phyloP scores from a whole-genome alignment of 1,140 invertebrate species.

The Chlorops oryzae region DNA sequence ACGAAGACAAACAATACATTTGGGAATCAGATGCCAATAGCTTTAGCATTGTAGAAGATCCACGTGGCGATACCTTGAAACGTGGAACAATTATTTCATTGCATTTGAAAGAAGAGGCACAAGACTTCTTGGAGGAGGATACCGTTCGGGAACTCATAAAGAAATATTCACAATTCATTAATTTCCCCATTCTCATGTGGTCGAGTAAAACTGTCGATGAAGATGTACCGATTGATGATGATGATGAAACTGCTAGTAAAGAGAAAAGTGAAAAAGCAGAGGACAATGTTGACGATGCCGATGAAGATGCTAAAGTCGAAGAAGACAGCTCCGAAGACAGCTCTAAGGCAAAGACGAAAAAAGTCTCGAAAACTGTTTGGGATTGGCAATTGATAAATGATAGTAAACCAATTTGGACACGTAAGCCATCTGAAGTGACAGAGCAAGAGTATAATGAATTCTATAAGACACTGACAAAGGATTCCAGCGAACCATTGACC shows the following conservation, averaged over 20 bases:
- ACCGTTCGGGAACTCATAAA: conserved; percentile 86
- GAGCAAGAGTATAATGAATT: conserved; percentile 91
- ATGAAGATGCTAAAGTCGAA: conserved; percentile 58
- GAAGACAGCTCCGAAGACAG: conserved; percentile 70
- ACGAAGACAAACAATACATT: conserved; percentile 92
- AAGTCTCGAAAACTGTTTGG: conserved; percentile 93
- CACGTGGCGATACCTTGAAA: conserved; percentile 82
- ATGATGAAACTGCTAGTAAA: conserved; percentile 18
- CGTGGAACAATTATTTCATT: conserved; percentile 81
- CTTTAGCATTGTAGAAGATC: conserved; percentile 89
- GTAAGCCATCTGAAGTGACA: conserved; percentile 79
- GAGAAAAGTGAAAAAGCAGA: conserved; percentile 40
- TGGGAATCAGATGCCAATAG: conserved; percentile 94
- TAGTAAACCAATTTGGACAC: conserved; percentile 95
- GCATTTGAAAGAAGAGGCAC: conserved; percentile 93
- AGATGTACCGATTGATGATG: conserved; percentile 67
- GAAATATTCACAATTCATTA: conserved; percentile 99
- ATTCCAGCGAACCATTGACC: conserved; percentile 75
- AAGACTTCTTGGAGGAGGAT: conserved; percentile 89
- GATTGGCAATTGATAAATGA: conserved; percentile 97
- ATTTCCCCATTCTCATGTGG: conserved; percentile 98
- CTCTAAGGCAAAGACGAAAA: conserved; percentile 80
- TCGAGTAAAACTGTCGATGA: conserved; percentile 85
- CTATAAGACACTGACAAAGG: conserved; percentile 91
- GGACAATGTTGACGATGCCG: conserved; percentile 52